Base-by-base conservation (phyloP, 1,140 invertebrate genomes). In the Eupristina koningsbergeri region DNA sequence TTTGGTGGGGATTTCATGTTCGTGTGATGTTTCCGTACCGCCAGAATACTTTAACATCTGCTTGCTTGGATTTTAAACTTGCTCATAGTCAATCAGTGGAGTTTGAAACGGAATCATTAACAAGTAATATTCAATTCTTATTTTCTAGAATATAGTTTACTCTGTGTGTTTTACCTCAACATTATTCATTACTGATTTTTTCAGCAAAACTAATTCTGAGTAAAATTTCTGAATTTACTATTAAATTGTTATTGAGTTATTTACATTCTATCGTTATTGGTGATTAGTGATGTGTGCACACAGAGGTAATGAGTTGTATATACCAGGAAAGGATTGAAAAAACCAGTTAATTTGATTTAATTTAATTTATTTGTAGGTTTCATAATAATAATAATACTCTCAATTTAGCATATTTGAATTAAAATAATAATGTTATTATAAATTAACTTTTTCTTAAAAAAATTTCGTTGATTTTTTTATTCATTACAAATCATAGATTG, bases 71-170 rank as follows among this genome's bases (percentile, higher is more conserved):
- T 39, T 47, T 85, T 77, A 80, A 58, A 53, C 58, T 36, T 29
- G 78, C 58, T 47, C 79, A 88, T 87, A 90, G 88, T 90, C 75
- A 89, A 85, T 84, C 85, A 78, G 86, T 87, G 85, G 87, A 89
- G 86, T 81, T 85, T 84, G 84, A 83, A 83, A 73, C 80, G 63
- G 75, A 7, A 74, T 6, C n/a, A 58, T 77, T n/a, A 36, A 53
- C 39, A 17, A 81, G 9, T 61, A 3, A 31, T 13, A 50, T 29
- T 9, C n/a, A 11, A 34, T 74, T 50, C 13, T 22, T 58, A 22
- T 26, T n/a, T n/a, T n/a, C n/a, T n/a, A 58, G 22, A 58, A 58
- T 58, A 3, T 3, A 58, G 53, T 26, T 17, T 58, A 58, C 13
- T 26, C 3, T 58, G 53, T 58, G 19, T 9, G 22, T 9, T 26